phyloP scores from a whole-genome alignment of 2,113 vertebrate species.

The Cisticola juncidis region DNA sequence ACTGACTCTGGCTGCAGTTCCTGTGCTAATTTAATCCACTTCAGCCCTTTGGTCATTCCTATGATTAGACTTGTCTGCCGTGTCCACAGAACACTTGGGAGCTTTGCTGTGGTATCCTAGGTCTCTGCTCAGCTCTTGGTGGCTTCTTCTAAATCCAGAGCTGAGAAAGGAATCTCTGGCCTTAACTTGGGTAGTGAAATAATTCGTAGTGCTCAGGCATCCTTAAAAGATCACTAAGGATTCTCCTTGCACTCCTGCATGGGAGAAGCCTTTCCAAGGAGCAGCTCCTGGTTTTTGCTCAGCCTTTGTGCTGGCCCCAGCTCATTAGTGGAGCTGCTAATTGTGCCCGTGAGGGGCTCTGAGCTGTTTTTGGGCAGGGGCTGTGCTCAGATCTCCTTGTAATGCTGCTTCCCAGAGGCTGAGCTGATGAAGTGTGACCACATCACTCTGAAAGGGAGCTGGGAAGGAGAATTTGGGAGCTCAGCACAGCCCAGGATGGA shows the following conservation, averaged over 20 bases:
- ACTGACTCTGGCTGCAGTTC: background rate
- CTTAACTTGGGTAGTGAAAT: background rate
- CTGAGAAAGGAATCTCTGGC: background rate
- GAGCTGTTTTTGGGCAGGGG: background rate
- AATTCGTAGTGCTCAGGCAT: background rate
- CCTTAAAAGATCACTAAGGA: background rate
- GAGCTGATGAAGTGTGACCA: background rate
- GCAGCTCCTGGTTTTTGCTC: background rate
- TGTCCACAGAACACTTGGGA: background rate
- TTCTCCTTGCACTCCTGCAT: background rate
- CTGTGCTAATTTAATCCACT: slow-evolving; percentile 56
- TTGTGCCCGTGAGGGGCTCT: background rate
- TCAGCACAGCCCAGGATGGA: background rate
- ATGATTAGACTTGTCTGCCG: slow-evolving; percentile 46
- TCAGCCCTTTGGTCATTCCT: slow-evolving; percentile 44
- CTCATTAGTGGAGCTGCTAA: background rate
- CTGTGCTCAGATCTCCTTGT: background rate
- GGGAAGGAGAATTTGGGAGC: background rate
- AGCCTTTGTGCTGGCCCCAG: background rate
- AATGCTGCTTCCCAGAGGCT: background rate
- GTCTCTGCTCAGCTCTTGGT: background rate
- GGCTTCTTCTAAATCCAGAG: background rate
- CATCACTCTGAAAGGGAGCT: background rate
- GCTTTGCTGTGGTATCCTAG: background rate
- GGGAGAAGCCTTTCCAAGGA: background rate